Percentiles rank a stretch among this genome's conserved stretches.
phyloP scores from a whole-genome alignment of 2,113 vertebrate genomes.

The Peucedramus taeniatus region DNA sequence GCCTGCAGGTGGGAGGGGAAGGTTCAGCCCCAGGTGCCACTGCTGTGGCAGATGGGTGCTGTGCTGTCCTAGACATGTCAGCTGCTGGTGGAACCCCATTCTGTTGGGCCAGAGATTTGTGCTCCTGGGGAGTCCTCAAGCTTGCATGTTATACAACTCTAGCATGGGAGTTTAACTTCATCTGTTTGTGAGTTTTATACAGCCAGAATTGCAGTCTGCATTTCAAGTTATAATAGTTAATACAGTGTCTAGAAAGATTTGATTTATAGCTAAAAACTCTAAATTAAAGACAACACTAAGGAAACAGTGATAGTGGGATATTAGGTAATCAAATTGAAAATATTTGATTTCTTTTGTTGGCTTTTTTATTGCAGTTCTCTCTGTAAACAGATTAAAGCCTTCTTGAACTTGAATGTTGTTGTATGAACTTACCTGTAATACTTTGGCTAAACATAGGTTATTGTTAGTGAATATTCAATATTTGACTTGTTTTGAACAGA shows the following conservation, averaged over 20 bases:
- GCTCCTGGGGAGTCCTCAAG: background rate
- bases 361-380: background rate
- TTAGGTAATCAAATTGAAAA: background rate
- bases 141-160: background rate
- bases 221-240: background rate
- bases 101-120: background rate
- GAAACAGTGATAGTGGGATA: background rate
- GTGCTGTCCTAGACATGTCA: background rate
- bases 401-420: background rate
- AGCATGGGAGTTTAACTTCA: background rate
- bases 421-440: background rate
- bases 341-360: accelerated
- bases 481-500: background rate
- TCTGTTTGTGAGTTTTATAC: background rate
- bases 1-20: background rate
- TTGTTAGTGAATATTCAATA: background rate
- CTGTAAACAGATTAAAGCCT: background rate
- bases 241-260: background rate
- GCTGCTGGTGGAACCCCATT: background rate
- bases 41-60: background rate
- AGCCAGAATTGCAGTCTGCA: background rate
- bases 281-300: background rate
- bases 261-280: background rate
- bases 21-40: background rate
- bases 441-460: background rate